phyloP scores from a whole-genome alignment of 1,140 invertebrate genomes.

The Drosophila pruinosa region DNA sequence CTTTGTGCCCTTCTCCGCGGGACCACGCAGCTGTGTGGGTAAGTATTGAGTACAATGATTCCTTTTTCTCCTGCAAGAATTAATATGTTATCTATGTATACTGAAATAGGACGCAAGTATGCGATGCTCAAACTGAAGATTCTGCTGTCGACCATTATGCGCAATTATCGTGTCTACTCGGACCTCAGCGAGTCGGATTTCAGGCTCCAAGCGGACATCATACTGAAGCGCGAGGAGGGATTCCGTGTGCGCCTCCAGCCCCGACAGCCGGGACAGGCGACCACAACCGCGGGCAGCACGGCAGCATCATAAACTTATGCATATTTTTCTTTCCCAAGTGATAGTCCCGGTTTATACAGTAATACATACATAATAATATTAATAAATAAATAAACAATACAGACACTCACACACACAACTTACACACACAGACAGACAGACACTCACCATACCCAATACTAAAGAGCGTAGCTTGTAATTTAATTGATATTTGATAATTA shows the following conservation, averaged over 20 bases:
- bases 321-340: conserved; percentile 39
- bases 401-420: background rate
- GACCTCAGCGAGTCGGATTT: conserved; percentile 88
- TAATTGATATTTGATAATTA: conserved; percentile 15
- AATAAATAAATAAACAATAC: conserved; percentile 17
- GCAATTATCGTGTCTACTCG: conserved; percentile 90
- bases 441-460: conserved; percentile 8
- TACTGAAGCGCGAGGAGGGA: conserved; percentile 91
- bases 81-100: too few relatives aligned
- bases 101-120: conserved; percentile 92
- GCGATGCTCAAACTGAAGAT: conserved; percentile 94
- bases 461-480: conserved; percentile 24
- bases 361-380: conserved; percentile 29
- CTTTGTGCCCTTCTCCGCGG: conserved; percentile 94
- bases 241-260: conserved; percentile 89
- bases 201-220: conserved; percentile 91
- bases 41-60: conserved; percentile 63
- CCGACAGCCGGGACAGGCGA: conserved; percentile 82
- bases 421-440: conserved; percentile 19
- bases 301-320: conserved; percentile 60
- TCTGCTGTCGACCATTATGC: conserved; percentile 92
- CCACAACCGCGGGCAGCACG: conserved; percentile 32
- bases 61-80: too few relatives aligned
- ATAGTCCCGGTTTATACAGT: conserved; percentile 52
- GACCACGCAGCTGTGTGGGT: conserved; percentile 93